Evolutionary conservation across 2,113 vertebrate species (phyloP), one percentile per base, ranked within the genome.

Genomic region (Alaudala cheleensis): DNA sequence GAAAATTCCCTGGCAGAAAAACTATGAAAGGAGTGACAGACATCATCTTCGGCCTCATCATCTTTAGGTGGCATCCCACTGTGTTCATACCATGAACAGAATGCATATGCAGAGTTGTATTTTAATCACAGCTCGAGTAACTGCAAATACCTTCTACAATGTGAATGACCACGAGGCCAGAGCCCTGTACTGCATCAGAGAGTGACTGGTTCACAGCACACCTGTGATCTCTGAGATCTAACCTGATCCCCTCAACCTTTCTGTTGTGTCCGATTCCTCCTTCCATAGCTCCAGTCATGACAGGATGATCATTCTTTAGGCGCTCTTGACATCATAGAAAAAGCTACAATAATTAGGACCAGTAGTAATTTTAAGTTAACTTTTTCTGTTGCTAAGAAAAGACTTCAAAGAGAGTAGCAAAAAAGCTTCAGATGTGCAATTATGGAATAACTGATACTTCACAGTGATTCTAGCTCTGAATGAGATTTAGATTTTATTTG

Each of bases 401-500:
- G 58, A 31, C 45, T 90, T 86, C 49, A 79, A 69, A 77, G 20
- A 74, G 34, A 79, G 44, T 5, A 72, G 26, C 64, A 90, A 80
- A 57, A 64, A 69, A 54, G 2, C 31, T 72, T 94, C 51, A 72
- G 81, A 44, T 49, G 42, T 81, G 45, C 53, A 88, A 45, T 93
- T 93, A 86, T 20, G 21, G 33, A 87, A 84, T 66, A 91, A 81
- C 77, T 42, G 67, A 62, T 91, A 80, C 54, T 91, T 93, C 64
- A 76, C 53, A 60, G 25, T 53, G 45, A 78, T 3, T 2, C 39
- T 56, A 96, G 45, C 50, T 93, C 74, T 79, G 88, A 92, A 88
- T 61, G 39, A 96, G 84, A 87, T 91, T 94, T 88, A 95, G 71
- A 20, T 33, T 82, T 81, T 97, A 94, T 97, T 97, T 98, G 87